These are phyloP conservation scores for Aphaenogaster rudis DNA, from an alignment of 1,140 invertebrate genomes.

Conservation along the genomic window DNA sequence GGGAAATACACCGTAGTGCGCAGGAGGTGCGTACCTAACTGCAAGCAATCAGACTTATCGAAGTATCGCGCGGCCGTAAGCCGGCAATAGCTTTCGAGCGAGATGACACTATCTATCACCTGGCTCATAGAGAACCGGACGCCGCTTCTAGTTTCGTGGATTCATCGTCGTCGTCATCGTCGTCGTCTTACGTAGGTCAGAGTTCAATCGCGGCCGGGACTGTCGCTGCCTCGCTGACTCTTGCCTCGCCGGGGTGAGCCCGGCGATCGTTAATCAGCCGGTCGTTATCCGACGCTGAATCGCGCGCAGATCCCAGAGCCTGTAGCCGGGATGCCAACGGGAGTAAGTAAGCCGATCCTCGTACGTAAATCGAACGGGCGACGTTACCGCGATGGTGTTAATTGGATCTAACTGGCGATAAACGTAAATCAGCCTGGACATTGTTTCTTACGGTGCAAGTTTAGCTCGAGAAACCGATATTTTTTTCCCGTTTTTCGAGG, in stretches of 20 bases:
- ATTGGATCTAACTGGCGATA: slow-evolving; percentile 54
- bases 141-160: slow-evolving; percentile 57
- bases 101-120: slow-evolving; percentile 64
- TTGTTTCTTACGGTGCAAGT: not conserved
- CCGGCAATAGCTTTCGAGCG: slow-evolving; percentile 21
- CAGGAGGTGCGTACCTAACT: slow-evolving; percentile 9
- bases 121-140: not conserved
- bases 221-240: slow-evolving; percentile 47
- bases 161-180: slow-evolving; percentile 37
- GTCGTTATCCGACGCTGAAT: slow-evolving; percentile 66
- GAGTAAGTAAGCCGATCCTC: slow-evolving; percentile 52
- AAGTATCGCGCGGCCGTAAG: not conserved
- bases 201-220: slow-evolving; percentile 64
- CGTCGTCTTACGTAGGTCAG: slow-evolving; percentile 60
- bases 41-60: slow-evolving; percentile 48
- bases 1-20: not conserved
- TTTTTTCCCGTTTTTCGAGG: not conserved
- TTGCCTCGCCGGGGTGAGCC: slow-evolving; percentile 24
- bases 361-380: slow-evolving; percentile 48
- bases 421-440: slow-evolving; percentile 62
- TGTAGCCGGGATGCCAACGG: slow-evolving; percentile 11
- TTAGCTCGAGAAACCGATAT: not conserved
- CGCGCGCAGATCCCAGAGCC: slow-evolving; percentile 27
- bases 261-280: slow-evolving; percentile 71
- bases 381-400: slow-evolving; percentile 41